Conservation (phyloP, 1,140 invertebrate species). For the Diachasma alloeum region DNA sequence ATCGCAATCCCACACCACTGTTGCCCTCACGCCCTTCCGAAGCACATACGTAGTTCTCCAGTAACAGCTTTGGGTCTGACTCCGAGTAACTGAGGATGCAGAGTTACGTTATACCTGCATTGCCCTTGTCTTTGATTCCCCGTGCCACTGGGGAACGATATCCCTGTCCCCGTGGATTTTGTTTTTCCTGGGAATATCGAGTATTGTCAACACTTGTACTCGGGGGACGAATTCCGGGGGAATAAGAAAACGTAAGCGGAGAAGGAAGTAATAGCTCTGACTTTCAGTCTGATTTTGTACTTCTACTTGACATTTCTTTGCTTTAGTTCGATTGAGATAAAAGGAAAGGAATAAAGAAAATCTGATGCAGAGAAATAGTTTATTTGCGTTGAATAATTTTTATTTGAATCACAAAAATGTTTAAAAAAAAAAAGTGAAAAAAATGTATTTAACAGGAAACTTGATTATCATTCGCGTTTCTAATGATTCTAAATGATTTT, state of each 20-base stretch:
- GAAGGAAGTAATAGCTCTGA: no score
- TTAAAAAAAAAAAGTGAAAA: no score
- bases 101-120: neutral
- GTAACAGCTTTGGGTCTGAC: neutral
- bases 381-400: no score
- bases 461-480: no score
- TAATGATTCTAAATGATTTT: no score
- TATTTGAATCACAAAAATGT: no score
- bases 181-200: neutral
- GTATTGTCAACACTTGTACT: neutral
- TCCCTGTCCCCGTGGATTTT: neutral
- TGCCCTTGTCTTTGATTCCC: neutral
- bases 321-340: no score
- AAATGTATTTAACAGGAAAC: no score
- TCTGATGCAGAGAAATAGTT: no score
- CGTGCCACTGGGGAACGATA: neutral
- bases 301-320: no score
- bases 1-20: neutral
- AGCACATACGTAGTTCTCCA: neutral
- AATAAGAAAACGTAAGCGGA: neutral
- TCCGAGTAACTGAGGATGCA: neutral
- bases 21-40: neutral
- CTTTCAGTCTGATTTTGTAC: no score
- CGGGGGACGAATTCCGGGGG: neutral
- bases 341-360: no score